A percentile compares a stretch with the other conserved stretches of the same genome.
Conservation (phyloP, 2,888 invertebrate genomes). For the Dione juno region DNA sequence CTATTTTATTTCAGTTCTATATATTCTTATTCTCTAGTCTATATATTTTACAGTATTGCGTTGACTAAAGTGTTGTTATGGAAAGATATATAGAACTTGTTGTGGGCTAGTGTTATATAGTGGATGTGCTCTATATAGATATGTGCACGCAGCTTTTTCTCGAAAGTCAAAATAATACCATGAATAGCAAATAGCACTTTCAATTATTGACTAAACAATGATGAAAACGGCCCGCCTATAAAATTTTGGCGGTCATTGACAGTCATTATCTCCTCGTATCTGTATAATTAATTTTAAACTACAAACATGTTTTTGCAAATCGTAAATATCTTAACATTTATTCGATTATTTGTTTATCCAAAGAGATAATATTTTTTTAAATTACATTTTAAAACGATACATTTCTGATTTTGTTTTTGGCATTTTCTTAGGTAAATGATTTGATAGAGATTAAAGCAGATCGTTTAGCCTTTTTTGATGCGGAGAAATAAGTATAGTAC, state of each 20-base stretch:
- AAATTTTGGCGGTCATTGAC: conserved; percentile 47
- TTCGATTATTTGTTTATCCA: background rate
- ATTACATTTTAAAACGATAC: no score
- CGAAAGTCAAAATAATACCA: background rate
- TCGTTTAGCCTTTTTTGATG: no score
- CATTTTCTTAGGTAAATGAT: no score
- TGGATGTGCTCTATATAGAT: background rate
- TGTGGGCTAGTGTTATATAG: background rate
- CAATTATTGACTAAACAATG: background rate
- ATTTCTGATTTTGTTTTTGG: no score
- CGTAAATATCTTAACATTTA: background rate
- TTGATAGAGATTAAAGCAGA: no score
- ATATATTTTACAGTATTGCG: background rate
- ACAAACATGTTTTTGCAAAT: conserved; percentile 8
- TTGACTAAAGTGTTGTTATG: background rate
- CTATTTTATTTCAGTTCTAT: no score
- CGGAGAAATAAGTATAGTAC: no score
- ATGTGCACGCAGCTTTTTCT: background rate
- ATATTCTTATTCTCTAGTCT: background rate
- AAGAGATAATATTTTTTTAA: background rate
- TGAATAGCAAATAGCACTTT: background rate
- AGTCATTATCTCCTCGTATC: conserved; percentile 41
- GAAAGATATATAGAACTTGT: background rate
- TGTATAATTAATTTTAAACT: conserved; percentile 39
- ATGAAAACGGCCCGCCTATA: conserved; percentile 2